Base-by-base conservation (phyloP, 2,113 vertebrate genomes). In the Gracilinanus agilis region DNA sequence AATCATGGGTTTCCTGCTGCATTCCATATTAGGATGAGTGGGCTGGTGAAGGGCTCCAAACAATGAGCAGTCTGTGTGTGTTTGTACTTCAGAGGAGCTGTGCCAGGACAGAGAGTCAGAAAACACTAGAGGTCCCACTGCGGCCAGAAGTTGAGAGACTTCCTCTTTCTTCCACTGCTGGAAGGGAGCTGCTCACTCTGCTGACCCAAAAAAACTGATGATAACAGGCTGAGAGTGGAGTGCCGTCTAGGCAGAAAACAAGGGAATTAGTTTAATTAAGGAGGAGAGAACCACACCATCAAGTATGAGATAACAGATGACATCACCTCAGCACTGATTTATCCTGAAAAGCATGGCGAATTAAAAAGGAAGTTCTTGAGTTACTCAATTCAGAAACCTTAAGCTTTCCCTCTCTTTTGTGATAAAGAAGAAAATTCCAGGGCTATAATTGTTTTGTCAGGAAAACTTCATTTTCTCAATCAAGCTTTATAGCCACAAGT, bases 1-100 rank as follows among this genome's bases (percentile, higher is more conserved):
- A 99, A 98, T 99, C 98, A 98, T 99, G 98, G 98, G 98, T 99
- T 99, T 99, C 98, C 99, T 99, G 98, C 98, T 97, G 98, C 98
- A 98, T 98, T 99, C 99, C 99, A 98, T 99, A 99, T 99, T 99
- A 98, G 98, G 98, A 98, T 98, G 98, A 98, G 98, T 98, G 98
- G 98, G 98, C 98, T 98, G 98, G 98, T 97, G 98, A 98, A 98
- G 97, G 97, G 98, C 98, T 98, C 98, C 98, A 97, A 98, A 99
- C 98, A 99, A 99, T 99, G 98, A 98, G 97, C 98, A 98, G 98
- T 98, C 98, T 99, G 98, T 99, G 98, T 97, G 98, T 98, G 98
- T 99, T 98, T 98, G 98, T 97, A 98, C 98, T 98, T 98, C 95
- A 97, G 98, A 98, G 99, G 98, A 98, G 98, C 97, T 98, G 96